Base-by-base conservation (phyloP, 2,888 invertebrate species). In the Brenthis ino region DNA sequence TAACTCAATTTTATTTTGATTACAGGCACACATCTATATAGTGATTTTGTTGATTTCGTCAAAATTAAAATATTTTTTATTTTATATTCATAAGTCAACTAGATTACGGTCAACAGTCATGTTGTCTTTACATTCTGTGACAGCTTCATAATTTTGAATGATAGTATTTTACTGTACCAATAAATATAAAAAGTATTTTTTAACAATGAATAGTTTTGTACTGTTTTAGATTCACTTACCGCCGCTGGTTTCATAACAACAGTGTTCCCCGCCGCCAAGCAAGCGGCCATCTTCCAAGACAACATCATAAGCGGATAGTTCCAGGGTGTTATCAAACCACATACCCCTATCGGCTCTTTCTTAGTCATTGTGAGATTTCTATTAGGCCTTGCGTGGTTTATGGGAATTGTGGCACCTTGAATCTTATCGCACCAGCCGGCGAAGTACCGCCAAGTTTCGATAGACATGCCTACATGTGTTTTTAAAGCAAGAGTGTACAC, bases 291-390 rank as follows among this genome's bases (percentile, higher is more conserved):
- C 88, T 99, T 99, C 99, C 99, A 99, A 0, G 98, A 97, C 13
- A 99, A 89, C 99, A 99, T 99, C 99, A 99, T 99, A 12, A 99
- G 91, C 0, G 99, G 99, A 85, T 99, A 99, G 87, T 99, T 99
- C 99, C 99, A 99, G 0, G 99, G 99, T 0, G 98, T 98, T 16
- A 99, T 95, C 16, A 99, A 91, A 0, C 96, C 99, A 80, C 98
- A 98, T 3, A 99, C 99, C 0, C 98, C 99, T 73, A 99, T 96
- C 0, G 99, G 98, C 85, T 99, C 99, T 75, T 96, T 96, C 80
- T 95, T 96, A 0, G 99, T 99, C 76, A 97, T 95, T 0, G 97
- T 96, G 2, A 99, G 89, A 82, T 99, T 98, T 43, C 91, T 84
- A 83, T 98, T 98, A 0, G 99, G 99, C 64, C 98, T 93, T 0